phyloP scores from a whole-genome alignment of 2,888 invertebrate genomes.

The Maniola hyperantus region DNA sequence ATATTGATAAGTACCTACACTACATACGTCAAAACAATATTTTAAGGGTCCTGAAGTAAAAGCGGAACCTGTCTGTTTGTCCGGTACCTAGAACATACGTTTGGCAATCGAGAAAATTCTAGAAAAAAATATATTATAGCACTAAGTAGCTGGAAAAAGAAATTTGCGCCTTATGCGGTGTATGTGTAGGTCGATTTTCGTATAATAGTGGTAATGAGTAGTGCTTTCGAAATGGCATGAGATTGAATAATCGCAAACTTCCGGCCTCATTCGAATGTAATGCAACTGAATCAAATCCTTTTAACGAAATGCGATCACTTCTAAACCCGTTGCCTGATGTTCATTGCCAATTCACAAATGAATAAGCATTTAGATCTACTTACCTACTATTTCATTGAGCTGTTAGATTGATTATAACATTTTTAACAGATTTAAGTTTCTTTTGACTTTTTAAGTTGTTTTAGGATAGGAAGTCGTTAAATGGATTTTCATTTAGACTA shows the following conservation, averaged over 20 bases:
- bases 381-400: neutral
- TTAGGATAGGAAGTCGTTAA: too few species aligned
- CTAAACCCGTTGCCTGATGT: neutral
- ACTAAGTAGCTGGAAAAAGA: neutral
- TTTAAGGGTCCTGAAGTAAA: too few species aligned
- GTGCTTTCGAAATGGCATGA: neutral
- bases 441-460: too few species aligned
- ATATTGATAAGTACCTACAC: too few species aligned
- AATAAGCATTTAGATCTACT: neutral
- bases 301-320: conserved; percentile 13
- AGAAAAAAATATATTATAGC: neutral
- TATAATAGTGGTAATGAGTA: neutral
- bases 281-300: conserved; percentile 17
- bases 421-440: neutral
- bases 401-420: neutral
- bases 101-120: neutral
- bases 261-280: conserved; percentile 19
- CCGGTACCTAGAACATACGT: neutral
- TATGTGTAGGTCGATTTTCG: neutral
- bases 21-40: too few species aligned
- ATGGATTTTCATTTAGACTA: too few species aligned
- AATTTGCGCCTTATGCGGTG: neutral
- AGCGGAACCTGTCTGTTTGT: too few species aligned
- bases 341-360: conserved; percentile 7
- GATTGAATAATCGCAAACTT: conserved; percentile 13